phyloP scores from a whole-genome alignment of 2,888 invertebrate species.

The Phoronis australis region DNA sequence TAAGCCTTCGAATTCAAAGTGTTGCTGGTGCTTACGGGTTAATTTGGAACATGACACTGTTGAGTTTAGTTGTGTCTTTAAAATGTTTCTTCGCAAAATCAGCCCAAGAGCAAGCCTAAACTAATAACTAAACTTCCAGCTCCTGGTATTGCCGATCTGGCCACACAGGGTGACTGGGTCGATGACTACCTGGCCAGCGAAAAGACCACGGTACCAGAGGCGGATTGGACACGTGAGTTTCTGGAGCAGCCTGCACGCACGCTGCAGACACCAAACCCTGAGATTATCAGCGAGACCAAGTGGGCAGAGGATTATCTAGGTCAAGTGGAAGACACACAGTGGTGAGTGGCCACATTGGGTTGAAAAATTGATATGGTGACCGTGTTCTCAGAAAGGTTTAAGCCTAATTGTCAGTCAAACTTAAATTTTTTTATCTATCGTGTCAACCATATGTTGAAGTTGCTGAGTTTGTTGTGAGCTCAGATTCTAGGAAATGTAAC shows the following conservation, averaged over 20 bases:
- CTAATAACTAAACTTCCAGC: slow-evolving; percentile 20
- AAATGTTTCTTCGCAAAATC: too few species aligned
- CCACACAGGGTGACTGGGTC: slow-evolving; percentile 44
- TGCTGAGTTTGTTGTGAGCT: too few species aligned
- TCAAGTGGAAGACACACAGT: slow-evolving; percentile 18
- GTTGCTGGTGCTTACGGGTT: background rate
- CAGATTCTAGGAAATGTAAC: too few species aligned
- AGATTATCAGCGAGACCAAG: slow-evolving; percentile 21
- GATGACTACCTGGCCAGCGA: slow-evolving; percentile 40
- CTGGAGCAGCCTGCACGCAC: slow-evolving; percentile 13
- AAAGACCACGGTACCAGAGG: slow-evolving; percentile 14
- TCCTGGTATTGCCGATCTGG: slow-evolving; percentile 48
- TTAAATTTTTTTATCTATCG: background rate
- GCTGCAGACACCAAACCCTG: slow-evolving; percentile 15
- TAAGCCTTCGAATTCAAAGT: too few species aligned
- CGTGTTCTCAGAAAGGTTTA: background rate
- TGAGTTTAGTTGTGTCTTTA: too few species aligned
- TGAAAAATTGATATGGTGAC: too few species aligned
- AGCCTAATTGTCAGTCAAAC: background rate
- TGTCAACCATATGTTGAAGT: too few species aligned
- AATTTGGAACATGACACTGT: background rate
- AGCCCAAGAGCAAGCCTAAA: too few species aligned
- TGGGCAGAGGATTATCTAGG: slow-evolving; percentile 63
- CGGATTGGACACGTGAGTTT: slow-evolving; percentile 36
- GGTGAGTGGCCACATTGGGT: too few species aligned